Percentiles rank a stretch among this genome's conserved stretches.
Evolutionary conservation across 2,797 vertebrate genomes (phyloP).

Genomic region (Tenualosa ilisha): DNA sequence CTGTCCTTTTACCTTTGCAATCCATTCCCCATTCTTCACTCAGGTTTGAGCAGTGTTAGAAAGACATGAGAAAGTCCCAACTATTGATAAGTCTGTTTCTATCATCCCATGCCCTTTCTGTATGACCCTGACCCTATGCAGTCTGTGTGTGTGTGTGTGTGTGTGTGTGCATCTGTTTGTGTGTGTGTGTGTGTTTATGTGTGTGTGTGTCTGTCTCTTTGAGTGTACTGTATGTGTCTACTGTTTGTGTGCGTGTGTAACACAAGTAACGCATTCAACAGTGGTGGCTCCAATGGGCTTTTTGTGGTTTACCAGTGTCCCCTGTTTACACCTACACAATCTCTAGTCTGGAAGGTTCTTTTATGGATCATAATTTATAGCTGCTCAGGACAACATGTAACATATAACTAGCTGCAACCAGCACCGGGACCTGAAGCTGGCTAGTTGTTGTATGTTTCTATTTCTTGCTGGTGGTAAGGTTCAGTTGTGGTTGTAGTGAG

Average conservation of each 20-base stretch:
- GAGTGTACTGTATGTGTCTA: neutral
- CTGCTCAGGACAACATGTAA: neutral
- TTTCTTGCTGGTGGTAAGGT: neutral
- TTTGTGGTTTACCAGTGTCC: neutral
- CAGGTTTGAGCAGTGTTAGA: neutral
- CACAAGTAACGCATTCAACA: neutral
- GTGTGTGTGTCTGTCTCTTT: neutral
- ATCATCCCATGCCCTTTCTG: slow-evolving; percentile 27
- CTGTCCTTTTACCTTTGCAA: too few relatives aligned
- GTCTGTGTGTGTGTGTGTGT: neutral
- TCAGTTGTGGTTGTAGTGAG: neutral
- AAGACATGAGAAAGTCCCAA: neutral
- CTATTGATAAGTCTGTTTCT: neutral
- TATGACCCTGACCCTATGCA: neutral
- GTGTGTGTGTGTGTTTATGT: slow-evolving; percentile 8
- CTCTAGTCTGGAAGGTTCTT: neutral
- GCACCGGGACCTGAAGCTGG: neutral
- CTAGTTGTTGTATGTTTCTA: neutral
- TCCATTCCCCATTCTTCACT: neutral
- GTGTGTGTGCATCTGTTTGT: neutral
- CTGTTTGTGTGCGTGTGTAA: neutral
- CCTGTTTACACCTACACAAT: neutral
- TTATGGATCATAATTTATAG: neutral
- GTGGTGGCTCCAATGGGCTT: neutral
- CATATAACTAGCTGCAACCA: neutral